These are phyloP conservation scores for Ladona fulva DNA, from an alignment of 1,140 invertebrate genomes.

Conservation along the genomic window DNA sequence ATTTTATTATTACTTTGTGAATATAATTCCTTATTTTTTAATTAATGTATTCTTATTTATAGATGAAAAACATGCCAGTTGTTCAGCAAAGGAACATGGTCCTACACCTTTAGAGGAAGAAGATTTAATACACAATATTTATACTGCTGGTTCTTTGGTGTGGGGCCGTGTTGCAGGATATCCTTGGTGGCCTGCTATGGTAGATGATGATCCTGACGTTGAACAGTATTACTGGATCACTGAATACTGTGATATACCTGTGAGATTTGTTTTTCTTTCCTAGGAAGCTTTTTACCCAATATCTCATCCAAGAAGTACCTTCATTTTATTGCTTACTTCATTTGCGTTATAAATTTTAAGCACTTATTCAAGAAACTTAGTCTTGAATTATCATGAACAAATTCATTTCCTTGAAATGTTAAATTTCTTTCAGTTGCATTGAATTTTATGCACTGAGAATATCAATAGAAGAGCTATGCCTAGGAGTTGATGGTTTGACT, in stretches of 20 bases:
- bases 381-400: too few relatives aligned
- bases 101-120: constrained; percentile 36
- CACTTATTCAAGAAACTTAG: too few relatives aligned
- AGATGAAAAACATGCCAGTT: constrained; percentile 42
- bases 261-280: constrained; percentile 28
- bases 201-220: constrained; percentile 56
- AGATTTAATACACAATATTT: constrained; percentile 45
- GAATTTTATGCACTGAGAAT: too few relatives aligned
- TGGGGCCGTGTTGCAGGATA: constrained; percentile 50
- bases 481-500: too few relatives aligned
- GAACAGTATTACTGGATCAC: constrained; percentile 48
- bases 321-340: neutral
- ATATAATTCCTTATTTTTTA: too few relatives aligned
- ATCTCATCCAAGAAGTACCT: constrained; percentile 1
- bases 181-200: constrained; percentile 66
- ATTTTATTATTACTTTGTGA: too few relatives aligned
- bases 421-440: too few relatives aligned
- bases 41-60: neutral
- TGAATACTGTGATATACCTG: constrained; percentile 40
- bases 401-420: too few relatives aligned
- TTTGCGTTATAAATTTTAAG: too few relatives aligned
- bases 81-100: constrained; percentile 38
- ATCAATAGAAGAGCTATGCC: too few relatives aligned
- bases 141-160: constrained; percentile 53
- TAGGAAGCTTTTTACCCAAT: constrained; percentile 20